These are phyloP conservation scores for Perccottus glenii DNA, from an alignment of 2,113 vertebrate genomes.

Conservation along the genomic window DNA sequence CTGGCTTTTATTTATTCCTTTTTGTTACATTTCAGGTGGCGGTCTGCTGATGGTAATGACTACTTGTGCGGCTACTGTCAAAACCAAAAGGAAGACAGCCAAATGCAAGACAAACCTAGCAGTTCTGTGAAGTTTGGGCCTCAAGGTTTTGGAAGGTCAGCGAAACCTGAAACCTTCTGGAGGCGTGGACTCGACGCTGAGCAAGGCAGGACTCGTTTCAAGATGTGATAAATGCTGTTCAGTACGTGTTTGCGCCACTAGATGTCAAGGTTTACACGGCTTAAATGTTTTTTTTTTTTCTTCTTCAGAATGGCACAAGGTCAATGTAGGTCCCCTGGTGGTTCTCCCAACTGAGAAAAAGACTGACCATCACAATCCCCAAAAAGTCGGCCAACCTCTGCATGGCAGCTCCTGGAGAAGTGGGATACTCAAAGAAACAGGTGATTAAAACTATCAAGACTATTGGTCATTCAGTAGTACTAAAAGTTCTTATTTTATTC, in stretches of 20 bases:
- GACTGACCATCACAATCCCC: slow-evolving; percentile 34
- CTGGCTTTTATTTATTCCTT: neutral
- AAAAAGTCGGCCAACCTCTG: slow-evolving; percentile 15
- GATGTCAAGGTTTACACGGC: slow-evolving; percentile 7
- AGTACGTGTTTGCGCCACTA: neutral
- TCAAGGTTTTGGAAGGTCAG: slow-evolving; percentile 38
- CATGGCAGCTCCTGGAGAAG: slow-evolving; percentile 67
- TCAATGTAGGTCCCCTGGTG: slow-evolving; percentile 54
- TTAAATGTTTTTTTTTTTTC: neutral
- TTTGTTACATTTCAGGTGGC: slow-evolving; percentile 51
- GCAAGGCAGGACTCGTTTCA: slow-evolving; percentile 7
- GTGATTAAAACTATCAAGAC: slow-evolving; percentile 16
- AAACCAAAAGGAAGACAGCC: slow-evolving; percentile 17
- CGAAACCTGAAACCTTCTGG: neutral
- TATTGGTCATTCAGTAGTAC: neutral
- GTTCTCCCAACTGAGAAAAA: slow-evolving; percentile 48
- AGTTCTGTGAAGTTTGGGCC: slow-evolving; percentile 26
- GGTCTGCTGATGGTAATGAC: slow-evolving; percentile 70
- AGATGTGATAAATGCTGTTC: neutral
- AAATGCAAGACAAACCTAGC: neutral
- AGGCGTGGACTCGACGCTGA: neutral
- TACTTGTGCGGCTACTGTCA: slow-evolving; percentile 65
- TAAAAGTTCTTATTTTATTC: neutral
- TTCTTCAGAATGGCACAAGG: slow-evolving; percentile 55
- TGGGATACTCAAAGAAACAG: slow-evolving; percentile 4